phyloP scores from a whole-genome alignment of 35 echinoderm and acorn worm species.

The Apostichopus parvimensis region DNA sequence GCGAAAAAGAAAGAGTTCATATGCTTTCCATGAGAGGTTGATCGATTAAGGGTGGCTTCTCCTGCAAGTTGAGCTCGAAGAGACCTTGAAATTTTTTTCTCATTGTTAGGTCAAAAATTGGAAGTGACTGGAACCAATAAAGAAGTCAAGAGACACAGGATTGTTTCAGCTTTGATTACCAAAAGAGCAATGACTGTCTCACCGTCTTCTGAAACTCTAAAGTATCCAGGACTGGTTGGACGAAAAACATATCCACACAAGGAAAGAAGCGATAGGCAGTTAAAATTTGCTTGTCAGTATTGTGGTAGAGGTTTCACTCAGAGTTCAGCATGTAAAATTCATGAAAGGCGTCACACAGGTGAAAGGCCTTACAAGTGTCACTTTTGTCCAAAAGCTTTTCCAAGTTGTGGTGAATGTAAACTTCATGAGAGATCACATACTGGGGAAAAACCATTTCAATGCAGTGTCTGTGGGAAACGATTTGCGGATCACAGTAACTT shows the following conservation, averaged over 20 bases:
- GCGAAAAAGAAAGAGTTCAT: no score
- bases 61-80: no score
- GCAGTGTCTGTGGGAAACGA: slow-evolving; percentile 25
- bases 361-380: slow-evolving; percentile 45
- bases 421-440: slow-evolving; percentile 49
- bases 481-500: slow-evolving; percentile 29
- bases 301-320: slow-evolving; percentile 33
- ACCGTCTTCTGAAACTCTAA: not conserved
- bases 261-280: not conserved
- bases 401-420: not conserved
- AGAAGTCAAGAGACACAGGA: not conserved
- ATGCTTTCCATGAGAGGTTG: no score
- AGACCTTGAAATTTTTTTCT: slow-evolving; percentile 20
- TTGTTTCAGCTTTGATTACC: not conserved
- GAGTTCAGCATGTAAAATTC: slow-evolving; percentile 30
- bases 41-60: no score
- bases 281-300: slow-evolving; percentile 16
- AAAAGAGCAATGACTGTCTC: not conserved
- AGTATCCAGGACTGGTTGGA: not conserved
- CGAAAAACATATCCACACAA: no score
- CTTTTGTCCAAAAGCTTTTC: slow-evolving; percentile 52
- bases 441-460: slow-evolving; percentile 48
- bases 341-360: slow-evolving; percentile 23
- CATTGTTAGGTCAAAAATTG: slow-evolving; percentile 28
- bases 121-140: not conserved